Conservation (phyloP, 2,113 vertebrate species). For the Rafetus swinhoei region DNA sequence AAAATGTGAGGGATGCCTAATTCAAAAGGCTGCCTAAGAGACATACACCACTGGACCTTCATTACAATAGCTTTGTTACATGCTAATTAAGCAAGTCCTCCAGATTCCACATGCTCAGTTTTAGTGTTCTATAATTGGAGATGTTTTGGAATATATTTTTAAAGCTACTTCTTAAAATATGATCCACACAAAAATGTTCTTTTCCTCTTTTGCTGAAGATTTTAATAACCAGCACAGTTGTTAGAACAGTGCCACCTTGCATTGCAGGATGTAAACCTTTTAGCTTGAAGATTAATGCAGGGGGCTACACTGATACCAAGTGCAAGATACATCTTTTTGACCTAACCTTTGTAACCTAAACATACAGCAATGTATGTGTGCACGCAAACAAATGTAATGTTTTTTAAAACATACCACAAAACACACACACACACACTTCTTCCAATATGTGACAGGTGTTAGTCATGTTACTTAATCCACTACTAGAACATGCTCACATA, state of each 20-base stretch:
- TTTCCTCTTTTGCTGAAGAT: background rate
- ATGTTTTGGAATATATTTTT: background rate
- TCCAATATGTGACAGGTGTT: accelerated
- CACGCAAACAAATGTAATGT: too few relatives aligned
- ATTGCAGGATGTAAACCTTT: background rate
- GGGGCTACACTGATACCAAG: background rate
- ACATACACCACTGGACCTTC: background rate
- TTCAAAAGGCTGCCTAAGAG: background rate
- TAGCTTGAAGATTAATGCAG: background rate
- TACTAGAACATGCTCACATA: background rate
- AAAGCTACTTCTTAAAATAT: background rate
- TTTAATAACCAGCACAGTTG: background rate
- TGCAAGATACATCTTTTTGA: background rate
- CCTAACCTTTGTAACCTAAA: background rate
- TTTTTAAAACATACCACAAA: background rate
- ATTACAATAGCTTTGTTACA: background rate
- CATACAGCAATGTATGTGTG: accelerated
- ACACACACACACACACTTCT: background rate
- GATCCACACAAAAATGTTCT: background rate
- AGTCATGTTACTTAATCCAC: background rate
- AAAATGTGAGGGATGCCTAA: background rate
- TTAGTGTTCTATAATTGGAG: background rate
- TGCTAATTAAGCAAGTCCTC: background rate
- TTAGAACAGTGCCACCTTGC: background rate
- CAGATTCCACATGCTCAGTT: background rate